Evolutionary conservation across 2,797 vertebrate genomes (phyloP).

Genomic region (Sebastes vulpes): DNA sequence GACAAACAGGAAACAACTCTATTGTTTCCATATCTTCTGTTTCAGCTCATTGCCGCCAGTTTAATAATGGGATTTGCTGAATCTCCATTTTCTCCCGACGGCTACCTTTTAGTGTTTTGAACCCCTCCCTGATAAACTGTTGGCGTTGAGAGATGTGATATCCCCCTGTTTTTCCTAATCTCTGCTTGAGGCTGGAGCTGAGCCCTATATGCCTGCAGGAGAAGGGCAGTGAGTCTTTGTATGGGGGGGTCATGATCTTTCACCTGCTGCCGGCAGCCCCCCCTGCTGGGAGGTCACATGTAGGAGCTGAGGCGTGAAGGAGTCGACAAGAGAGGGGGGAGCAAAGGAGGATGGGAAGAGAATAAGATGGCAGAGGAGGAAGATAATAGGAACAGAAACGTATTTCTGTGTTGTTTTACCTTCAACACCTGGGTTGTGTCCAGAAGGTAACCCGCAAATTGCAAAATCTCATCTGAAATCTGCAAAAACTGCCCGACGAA

Average conservation of each 20-base stretch:
- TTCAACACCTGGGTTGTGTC: background rate
- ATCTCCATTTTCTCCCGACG: background rate
- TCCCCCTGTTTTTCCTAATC: constrained; percentile 50
- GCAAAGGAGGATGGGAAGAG: constrained; percentile 9
- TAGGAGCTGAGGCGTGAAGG: constrained; percentile 67
- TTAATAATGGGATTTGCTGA: constrained; percentile 5
- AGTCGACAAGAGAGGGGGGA: constrained; percentile 29
- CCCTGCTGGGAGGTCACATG: constrained; percentile 67
- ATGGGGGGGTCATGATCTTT: constrained; percentile 71
- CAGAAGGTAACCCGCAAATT: too few relatives aligned
- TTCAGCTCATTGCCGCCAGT: background rate
- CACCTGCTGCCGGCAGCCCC: constrained; percentile 67
- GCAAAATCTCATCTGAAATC: too few relatives aligned
- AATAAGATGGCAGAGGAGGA: background rate
- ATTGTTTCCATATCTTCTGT: background rate
- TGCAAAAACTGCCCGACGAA: too few relatives aligned
- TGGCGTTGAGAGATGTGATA: constrained; percentile 42
- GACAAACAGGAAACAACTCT: background rate
- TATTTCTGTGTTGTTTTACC: background rate
- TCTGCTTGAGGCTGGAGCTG: constrained; percentile 35
- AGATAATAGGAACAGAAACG: background rate
- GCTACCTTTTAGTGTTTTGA: background rate
- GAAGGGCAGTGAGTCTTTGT: constrained; percentile 57
- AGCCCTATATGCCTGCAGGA: constrained; percentile 27
- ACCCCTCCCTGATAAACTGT: constrained; percentile 26